A percentile compares a stretch with the other conserved stretches of the same genome.
phyloP scores from a whole-genome alignment of 2,797 vertebrate genomes.

The Valencia hispanica region DNA sequence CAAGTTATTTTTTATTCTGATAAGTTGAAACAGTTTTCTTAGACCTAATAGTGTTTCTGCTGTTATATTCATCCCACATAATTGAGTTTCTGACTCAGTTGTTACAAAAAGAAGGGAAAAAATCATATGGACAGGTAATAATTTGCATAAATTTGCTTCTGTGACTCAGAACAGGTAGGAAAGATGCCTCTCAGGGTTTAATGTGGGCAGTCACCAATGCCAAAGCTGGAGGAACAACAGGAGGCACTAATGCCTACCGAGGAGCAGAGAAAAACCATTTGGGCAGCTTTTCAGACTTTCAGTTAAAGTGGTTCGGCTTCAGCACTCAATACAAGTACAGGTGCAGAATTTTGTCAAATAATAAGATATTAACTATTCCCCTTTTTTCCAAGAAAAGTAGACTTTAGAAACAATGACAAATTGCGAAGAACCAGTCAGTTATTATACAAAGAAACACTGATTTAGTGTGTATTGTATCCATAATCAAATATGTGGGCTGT shows the following conservation, averaged over 20 bases:
- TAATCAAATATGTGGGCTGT: conserved; percentile 69
- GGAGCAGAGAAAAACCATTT: conserved; percentile 21
- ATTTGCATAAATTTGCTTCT: background rate
- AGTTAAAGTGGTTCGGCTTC: conserved; percentile 20
- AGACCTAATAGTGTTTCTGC: background rate
- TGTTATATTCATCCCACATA: background rate
- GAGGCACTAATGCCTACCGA: background rate
- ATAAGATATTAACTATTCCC: conserved; percentile 41
- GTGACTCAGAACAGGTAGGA: background rate
- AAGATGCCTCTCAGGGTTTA: conserved; percentile 4
- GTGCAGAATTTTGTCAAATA: conserved; percentile 40
- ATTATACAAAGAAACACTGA: conserved; percentile 53
- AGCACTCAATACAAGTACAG: conserved; percentile 25
- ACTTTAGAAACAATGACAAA: conserved; percentile 51
- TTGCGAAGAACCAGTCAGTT: conserved; percentile 51
- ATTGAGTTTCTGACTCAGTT: background rate
- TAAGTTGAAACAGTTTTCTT: background rate
- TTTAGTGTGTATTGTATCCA: conserved; percentile 60
- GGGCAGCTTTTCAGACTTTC: conserved; percentile 43
- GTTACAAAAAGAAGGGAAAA: background rate
- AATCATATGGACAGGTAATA: background rate
- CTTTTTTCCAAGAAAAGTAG: conserved; percentile 35
- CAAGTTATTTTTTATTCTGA: background rate
- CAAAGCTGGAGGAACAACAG: conserved; percentile 29
- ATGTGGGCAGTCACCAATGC: background rate